phyloP scores from a whole-genome alignment of 1,140 invertebrate species.

The Caenorhabditis latens region DNA sequence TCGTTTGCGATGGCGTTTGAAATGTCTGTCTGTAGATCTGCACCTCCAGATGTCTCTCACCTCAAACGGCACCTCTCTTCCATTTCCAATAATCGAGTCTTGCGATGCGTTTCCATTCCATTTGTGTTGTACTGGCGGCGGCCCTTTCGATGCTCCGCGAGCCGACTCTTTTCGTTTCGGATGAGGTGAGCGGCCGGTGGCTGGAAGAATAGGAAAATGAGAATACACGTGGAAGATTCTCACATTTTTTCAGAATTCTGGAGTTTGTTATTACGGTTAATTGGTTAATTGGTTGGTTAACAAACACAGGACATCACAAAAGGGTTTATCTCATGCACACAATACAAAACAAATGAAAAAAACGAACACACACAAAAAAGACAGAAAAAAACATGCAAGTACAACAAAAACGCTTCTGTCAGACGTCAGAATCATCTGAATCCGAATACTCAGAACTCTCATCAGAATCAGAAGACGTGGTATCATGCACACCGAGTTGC shows the following conservation, averaged over 20 bases:
- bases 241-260: background rate
- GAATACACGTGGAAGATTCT: background rate
- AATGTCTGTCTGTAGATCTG: background rate
- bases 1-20: too few species aligned
- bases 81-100: slow-evolving; percentile 32
- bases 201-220: background rate
- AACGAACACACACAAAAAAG: background rate
- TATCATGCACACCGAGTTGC: background rate
- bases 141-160: slow-evolving; percentile 4
- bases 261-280: background rate
- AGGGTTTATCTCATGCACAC: background rate
- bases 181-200: slow-evolving; percentile 22
- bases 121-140: slow-evolving; percentile 4
- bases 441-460: background rate
- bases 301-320: background rate
- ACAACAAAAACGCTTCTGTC: background rate
- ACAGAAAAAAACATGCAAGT: background rate
- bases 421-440: background rate
- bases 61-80: slow-evolving; percentile 39
- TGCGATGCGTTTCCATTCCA: slow-evolving; percentile 33
- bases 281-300: too few species aligned
- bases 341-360: background rate
- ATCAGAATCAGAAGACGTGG: background rate
- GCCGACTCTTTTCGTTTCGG: slow-evolving; percentile 43
- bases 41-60: background rate